phyloP scores from a whole-genome alignment of 1,140 invertebrate species.

The Cardiocondyla obscurior region DNA sequence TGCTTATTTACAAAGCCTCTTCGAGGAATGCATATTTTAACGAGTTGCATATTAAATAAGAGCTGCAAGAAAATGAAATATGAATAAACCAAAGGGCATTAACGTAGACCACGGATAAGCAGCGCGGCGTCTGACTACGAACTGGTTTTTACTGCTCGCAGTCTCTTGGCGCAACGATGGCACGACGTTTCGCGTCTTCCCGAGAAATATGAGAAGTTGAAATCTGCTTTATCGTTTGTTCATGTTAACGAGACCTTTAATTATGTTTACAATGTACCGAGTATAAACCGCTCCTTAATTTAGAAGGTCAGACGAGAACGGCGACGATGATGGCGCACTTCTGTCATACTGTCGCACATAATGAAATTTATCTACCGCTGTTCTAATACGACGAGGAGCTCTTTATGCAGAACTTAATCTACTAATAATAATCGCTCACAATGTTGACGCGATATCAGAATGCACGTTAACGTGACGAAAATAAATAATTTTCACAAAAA shows the following conservation, averaged over 20 bases:
- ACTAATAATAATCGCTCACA: not conserved
- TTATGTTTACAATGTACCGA: conserved; percentile 72
- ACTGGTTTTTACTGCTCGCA: conserved; percentile 55
- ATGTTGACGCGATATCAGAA: not conserved
- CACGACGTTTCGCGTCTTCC: conserved; percentile 37
- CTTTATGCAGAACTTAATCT: conserved; percentile 34
- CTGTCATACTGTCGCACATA: conserved; percentile 27
- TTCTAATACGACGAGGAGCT: conserved; percentile 7
- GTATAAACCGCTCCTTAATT: conserved; percentile 71
- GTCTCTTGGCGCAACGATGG: conserved; percentile 22
- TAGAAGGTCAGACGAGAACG: conserved; percentile 62
- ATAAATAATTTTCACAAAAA: not conserved
- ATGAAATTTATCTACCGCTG: conserved; percentile 46
- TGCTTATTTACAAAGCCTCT: not conserved
- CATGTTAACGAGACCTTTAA: conserved; percentile 73
- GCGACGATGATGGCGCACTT: conserved; percentile 7
- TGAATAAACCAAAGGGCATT: conserved; percentile 54
- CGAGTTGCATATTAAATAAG: conserved; percentile 31
- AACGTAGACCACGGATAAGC: conserved; percentile 46
- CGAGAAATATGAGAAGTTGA: conserved; percentile 55
- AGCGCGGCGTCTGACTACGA: conserved; percentile 52
- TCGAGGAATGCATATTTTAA: not conserved
- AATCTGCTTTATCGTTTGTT: conserved; percentile 65
- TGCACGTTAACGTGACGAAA: not conserved
- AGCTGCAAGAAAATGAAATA: conserved; percentile 31